Conservation (phyloP, 2,888 invertebrate genomes). For the Melinaea menophilus region DNA sequence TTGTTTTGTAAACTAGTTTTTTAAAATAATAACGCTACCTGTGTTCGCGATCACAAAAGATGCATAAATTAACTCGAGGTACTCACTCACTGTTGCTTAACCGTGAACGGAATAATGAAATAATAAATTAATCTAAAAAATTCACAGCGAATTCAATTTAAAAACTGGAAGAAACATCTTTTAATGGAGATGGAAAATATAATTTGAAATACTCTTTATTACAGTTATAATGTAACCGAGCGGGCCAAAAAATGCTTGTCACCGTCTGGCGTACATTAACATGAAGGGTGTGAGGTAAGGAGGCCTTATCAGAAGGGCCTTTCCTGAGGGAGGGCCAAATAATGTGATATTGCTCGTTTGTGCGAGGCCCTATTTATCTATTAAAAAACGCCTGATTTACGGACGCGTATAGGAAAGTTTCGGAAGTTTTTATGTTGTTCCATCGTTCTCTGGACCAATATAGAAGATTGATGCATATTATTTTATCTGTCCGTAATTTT, state of each 20-base stretch:
- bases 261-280: slow-evolving; percentile 78
- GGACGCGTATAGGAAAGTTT: slow-evolving; percentile 69
- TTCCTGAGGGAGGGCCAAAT: slow-evolving; percentile 77
- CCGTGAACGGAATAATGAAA: slow-evolving; percentile 28
- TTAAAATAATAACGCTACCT: slow-evolving; percentile 58
- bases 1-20: slow-evolving; percentile 59
- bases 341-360: slow-evolving; percentile 79
- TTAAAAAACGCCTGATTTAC: slow-evolving; percentile 76
- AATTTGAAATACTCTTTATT: slow-evolving; percentile 77
- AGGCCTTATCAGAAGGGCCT: slow-evolving; percentile 76
- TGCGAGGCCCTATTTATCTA: slow-evolving; percentile 78
- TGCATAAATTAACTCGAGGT: slow-evolving; percentile 37
- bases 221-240: slow-evolving; percentile 74
- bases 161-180: slow-evolving; percentile 59
- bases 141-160: slow-evolving; percentile 36
- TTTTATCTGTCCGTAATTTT: slow-evolving; percentile 47
- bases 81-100: slow-evolving; percentile 32
- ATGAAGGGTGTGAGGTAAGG: slow-evolving; percentile 75
- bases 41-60: slow-evolving; percentile 41
- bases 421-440: slow-evolving; percentile 74
- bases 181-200: slow-evolving; percentile 75
- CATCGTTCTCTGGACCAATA: slow-evolving; percentile 63
- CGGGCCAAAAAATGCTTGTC: slow-evolving; percentile 78
- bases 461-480: slow-evolving; percentile 70
- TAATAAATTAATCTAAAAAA: slow-evolving; percentile 16